phyloP scores from a whole-genome alignment of 2,113 vertebrate genomes.

The Neoarius graeffei region DNA sequence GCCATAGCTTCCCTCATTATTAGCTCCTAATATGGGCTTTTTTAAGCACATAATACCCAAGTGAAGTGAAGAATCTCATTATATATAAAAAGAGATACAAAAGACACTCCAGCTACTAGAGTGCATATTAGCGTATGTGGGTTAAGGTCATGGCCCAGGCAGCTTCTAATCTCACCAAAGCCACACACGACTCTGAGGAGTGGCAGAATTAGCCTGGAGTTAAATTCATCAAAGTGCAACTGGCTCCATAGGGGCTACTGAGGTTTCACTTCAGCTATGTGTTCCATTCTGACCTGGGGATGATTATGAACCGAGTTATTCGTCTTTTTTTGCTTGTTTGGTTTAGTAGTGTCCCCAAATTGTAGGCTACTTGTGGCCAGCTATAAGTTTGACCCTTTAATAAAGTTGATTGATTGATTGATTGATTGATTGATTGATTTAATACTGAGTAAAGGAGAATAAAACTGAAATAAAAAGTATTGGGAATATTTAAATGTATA shows the following conservation, averaged over 20 bases:
- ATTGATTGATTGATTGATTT: no score
- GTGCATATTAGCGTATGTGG: conserved; percentile 30
- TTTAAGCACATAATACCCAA: conserved; percentile 17
- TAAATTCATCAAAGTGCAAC: conserved; percentile 31
- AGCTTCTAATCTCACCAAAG: conserved; percentile 39
- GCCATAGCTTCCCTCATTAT: no score
- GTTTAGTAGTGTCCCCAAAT: neutral
- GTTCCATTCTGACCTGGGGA: neutral
- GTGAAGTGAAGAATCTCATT: conserved; percentile 21
- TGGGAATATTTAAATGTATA: neutral
- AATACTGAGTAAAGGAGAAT: neutral
- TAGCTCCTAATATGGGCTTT: no score
- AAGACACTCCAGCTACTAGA: neutral
- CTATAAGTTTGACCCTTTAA: no score
- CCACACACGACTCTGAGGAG: conserved; percentile 24
- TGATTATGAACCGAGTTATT: no score
- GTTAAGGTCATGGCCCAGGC: conserved; percentile 34
- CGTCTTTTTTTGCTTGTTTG: neutral
- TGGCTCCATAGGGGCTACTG: neutral
- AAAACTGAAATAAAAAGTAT: neutral
- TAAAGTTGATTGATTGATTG: no score
- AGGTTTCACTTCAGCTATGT: neutral
- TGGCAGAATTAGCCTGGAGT: conserved; percentile 40
- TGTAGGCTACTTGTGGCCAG: neutral
- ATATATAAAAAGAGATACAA: conserved; percentile 23